Evolutionary conservation across 53 echinoderm and acorn worm genomes (phyloP).

Genomic region (Apostichopus leukothele): DNA sequence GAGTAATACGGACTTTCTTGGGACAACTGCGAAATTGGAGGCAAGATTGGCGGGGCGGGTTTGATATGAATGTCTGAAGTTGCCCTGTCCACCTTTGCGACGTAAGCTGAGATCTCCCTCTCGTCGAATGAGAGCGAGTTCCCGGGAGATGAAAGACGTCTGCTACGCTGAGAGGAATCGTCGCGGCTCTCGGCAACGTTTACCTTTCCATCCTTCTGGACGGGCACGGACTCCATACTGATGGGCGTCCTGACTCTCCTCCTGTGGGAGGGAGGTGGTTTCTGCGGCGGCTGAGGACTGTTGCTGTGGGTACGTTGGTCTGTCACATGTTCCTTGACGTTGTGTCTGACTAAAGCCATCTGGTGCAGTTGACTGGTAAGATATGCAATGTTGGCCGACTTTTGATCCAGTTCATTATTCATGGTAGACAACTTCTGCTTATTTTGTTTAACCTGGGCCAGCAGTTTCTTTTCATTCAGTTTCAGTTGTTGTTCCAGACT

Average conservation of each 20-base stretch:
- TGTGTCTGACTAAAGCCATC: constrained; percentile 58
- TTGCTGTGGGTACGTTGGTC: constrained; percentile 11
- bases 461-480: constrained; percentile 61
- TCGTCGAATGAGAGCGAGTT: constrained; percentile 13
- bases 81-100: constrained; percentile 50
- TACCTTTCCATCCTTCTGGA: constrained; percentile 27
- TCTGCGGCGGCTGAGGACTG: constrained; percentile 76
- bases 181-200: background rate
- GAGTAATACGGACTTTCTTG: constrained; percentile 53
- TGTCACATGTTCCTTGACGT: constrained; percentile 5
- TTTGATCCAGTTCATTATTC: constrained; percentile 77
- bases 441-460: constrained; percentile 67
- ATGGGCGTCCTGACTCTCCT: constrained; percentile 43
- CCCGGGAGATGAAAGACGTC: constrained; percentile 32
- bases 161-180: background rate
- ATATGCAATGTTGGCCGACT: constrained; percentile 84
- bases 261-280: constrained; percentile 60
- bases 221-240: constrained; percentile 16
- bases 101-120: constrained; percentile 60
- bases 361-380: constrained; percentile 90
- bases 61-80: constrained; percentile 63
- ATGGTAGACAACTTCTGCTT: constrained; percentile 58
- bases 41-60: constrained; percentile 71
- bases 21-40: constrained; percentile 59
- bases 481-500: constrained; percentile 73